Conservation (phyloP, 2,113 vertebrate species). For the Oryzias curvinotus region DNA sequence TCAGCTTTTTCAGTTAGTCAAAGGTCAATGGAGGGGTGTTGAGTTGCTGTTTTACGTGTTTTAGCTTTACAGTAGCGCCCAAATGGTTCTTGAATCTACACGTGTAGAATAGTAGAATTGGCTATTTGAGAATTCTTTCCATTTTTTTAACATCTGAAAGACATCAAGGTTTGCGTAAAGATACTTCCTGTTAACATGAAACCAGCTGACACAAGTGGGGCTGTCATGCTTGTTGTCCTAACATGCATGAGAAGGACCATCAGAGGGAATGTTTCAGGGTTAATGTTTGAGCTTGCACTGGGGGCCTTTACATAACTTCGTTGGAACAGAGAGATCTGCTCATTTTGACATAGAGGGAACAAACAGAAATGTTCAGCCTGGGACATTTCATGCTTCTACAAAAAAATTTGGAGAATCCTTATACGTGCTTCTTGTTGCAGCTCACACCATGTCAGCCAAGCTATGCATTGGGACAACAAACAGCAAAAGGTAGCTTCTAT, state of each 20-base stretch:
- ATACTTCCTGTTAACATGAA: conserved; percentile 39
- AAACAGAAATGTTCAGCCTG: too few relatives aligned
- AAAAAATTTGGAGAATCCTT: too few relatives aligned
- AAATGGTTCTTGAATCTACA: conserved; percentile 7
- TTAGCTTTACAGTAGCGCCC: background rate
- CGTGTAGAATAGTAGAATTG: conserved; percentile 1
- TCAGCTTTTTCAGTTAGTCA: background rate
- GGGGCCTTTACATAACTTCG: conserved; percentile 14
- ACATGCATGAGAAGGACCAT: conserved; percentile 37
- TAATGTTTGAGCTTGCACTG: conserved; percentile 27
- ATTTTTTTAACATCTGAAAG: conserved; percentile 56
- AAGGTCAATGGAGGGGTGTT: conserved; percentile 10
- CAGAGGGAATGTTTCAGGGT: conserved; percentile 30
- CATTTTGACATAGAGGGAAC: too few relatives aligned
- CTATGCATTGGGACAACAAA: too few relatives aligned
- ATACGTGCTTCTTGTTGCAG: too few relatives aligned
- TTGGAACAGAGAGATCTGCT: conserved; percentile 7
- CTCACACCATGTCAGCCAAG: too few relatives aligned
- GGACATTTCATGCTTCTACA: too few relatives aligned
- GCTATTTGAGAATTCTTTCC: conserved; percentile 17
- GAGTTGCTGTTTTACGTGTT: conserved; percentile 11
- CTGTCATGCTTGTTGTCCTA: conserved; percentile 48
- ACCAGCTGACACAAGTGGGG: conserved; percentile 15
- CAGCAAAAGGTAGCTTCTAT: too few relatives aligned
- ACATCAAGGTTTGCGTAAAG: conserved; percentile 40